Conservation (phyloP, 1,140 invertebrate genomes). For the Megalopta genalis region DNA sequence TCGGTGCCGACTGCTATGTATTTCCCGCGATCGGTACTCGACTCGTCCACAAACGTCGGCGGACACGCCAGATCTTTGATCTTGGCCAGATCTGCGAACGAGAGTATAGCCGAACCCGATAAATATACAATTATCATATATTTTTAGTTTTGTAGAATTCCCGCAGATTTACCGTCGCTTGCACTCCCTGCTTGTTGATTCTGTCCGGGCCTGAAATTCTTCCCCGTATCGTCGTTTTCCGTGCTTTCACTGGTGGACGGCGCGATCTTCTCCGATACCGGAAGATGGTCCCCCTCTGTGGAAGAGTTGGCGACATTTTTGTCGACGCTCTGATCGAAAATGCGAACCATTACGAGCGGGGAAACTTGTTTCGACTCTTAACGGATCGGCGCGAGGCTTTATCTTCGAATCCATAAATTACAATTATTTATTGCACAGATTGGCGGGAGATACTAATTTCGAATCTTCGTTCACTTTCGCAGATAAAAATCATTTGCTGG, state of each 20-base stretch:
- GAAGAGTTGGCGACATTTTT: slow-evolving; percentile 1
- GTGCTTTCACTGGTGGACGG: neutral
- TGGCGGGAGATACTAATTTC: too few relatives aligned
- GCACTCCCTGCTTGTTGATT: neutral
- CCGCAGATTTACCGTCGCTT: slow-evolving; percentile 8
- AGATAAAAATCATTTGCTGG: too few relatives aligned
- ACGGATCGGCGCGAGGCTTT: too few relatives aligned
- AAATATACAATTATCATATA: slow-evolving; percentile 40
- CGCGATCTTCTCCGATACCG: neutral
- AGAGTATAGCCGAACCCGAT: slow-evolving; percentile 18
- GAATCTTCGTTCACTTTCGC: too few relatives aligned
- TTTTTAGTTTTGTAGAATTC: slow-evolving; percentile 20
- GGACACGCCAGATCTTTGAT: slow-evolving; percentile 53
- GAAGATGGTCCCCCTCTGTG: neutral
- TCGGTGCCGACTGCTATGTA: slow-evolving; percentile 68
- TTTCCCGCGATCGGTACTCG: slow-evolving; percentile 51
- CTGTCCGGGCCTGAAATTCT: too few relatives aligned
- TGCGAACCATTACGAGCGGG: neutral
- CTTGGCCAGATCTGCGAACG: slow-evolving; percentile 56
- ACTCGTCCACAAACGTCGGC: slow-evolving; percentile 45
- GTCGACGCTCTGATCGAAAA: slow-evolving; percentile 12
- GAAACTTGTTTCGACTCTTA: slow-evolving; percentile 31
- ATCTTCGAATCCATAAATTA: too few relatives aligned
- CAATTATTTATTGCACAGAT: too few relatives aligned
- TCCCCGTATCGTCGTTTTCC: neutral